Percentiles rank a stretch among this genome's conserved stretches.
Evolutionary conservation across 1,140 invertebrate species (phyloP).

Genomic region (Parasteatoda tepidariorum): DNA sequence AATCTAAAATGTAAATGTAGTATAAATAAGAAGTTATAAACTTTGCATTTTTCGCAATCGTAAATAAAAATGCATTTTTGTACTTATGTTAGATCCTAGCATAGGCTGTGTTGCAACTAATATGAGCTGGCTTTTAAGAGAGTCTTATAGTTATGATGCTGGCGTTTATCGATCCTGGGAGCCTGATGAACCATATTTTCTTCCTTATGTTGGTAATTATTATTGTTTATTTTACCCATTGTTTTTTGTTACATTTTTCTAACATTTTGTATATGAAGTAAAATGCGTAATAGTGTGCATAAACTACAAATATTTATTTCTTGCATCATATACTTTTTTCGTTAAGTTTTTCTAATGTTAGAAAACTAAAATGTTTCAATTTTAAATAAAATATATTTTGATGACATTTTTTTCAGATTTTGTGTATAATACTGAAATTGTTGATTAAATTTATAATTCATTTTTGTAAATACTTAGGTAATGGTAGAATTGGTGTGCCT

Average conservation of each 20-base stretch:
- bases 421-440: too few relatives aligned
- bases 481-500: conserved; percentile 64
- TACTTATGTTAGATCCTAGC: conserved; percentile 70
- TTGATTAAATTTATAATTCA: too few relatives aligned
- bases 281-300: neutral
- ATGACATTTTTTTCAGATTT: too few relatives aligned
- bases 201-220: conserved; percentile 81
- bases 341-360: neutral
- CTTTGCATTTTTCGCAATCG: neutral
- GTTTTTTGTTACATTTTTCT: neutral
- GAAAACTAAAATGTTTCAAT: neutral
- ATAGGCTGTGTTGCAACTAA: conserved; percentile 60
- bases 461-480: conserved; percentile 60
- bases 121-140: conserved; percentile 42
- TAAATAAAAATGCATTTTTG: conserved; percentile 14
- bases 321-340: neutral
- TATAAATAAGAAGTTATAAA: neutral
- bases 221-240: neutral
- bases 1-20: neutral
- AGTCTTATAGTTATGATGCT: conserved; percentile 75
- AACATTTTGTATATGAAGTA: neutral
- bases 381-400: too few relatives aligned
- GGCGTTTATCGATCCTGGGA: conserved; percentile 74
- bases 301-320: neutral
- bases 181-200: conserved; percentile 74